phyloP scores from a whole-genome alignment of 35 echinoderm and acorn worm species.

The Diadema setosum region DNA sequence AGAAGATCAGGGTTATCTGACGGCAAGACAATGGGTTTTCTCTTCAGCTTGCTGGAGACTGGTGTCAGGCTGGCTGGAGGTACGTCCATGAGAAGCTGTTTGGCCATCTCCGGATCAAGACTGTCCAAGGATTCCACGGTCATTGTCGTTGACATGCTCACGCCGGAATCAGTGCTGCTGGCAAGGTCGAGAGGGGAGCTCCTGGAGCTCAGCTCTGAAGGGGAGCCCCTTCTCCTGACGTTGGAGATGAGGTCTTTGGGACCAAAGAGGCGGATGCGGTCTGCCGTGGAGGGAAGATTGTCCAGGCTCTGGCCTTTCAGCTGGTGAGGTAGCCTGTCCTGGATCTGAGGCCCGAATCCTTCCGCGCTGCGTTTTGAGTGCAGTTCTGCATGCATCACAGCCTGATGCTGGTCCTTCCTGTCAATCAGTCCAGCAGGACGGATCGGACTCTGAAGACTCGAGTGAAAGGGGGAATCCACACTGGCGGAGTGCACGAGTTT shows the following conservation, averaged over 20 bases:
- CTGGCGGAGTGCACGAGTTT: slow-evolving; percentile 7
- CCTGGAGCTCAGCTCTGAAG: neutral
- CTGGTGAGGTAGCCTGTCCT: neutral
- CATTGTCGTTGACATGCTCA: neutral
- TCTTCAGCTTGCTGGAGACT: neutral
- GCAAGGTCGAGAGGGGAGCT: neutral
- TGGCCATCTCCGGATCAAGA: neutral
- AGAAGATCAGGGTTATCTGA: neutral
- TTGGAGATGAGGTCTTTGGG: slow-evolving; percentile 15
- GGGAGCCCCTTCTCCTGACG: neutral
- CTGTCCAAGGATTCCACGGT: neutral
- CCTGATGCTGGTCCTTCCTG: neutral
- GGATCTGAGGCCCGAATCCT: neutral
- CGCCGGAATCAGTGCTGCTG: neutral
- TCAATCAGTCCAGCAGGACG: neutral
- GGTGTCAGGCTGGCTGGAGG: neutral
- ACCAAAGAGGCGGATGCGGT: neutral
- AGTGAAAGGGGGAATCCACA: neutral
- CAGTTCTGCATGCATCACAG: neutral
- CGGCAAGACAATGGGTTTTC: slow-evolving; percentile 1
- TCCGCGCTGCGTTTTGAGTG: neutral
- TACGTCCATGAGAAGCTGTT: neutral
- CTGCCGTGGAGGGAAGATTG: neutral
- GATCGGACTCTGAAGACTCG: neutral
- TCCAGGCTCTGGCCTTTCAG: neutral